Base-by-base conservation (phyloP, 1,140 invertebrate genomes). In the Hestina assimilis region DNA sequence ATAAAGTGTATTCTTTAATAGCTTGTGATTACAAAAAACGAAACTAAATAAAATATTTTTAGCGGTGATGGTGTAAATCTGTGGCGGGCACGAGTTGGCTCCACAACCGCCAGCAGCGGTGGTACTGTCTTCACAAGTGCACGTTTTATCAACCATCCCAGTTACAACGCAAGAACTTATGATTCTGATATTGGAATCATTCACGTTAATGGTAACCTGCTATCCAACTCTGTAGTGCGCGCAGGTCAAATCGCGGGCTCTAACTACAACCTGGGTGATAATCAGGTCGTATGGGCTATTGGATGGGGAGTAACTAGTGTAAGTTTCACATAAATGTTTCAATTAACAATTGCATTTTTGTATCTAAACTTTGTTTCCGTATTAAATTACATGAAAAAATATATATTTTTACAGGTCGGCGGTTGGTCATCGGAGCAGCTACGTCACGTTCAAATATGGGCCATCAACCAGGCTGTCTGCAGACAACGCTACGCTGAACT, bases 131-230 rank as follows among this genome's bases (percentile, higher is more conserved):
- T 56, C 38, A 23, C 26, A 4, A 35, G 26, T 14, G 20, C 7
- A 3, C 19, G 8, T 3, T 20, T 64, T 7, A 19, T 56, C 4
- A 26, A 19, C 1, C 58, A 69, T 38, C 58, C 66, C 3, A 11
- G 29, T 2, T 69, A 43, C 31, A 54, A 57, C 23, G 3, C 2
- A 0, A 0, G 12, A 0, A 50, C 28, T 0, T 4, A 31, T 0
- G 59, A 79, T 29, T 57, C 56, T 15, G 75, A 79, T 28, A 35
- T 38, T n/a, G 91, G 90, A 0, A 47, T 93, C 3, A 7, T 75
- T 15, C 90, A 50, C 41, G 3, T 53, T 15, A 0, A 19, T 3
- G 15, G 19, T 1, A 11, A 89, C 3, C 76, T 93, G 0, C 53
- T 75, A 1, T 69, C 61, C 12, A 52, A 50, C 19, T 53, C 43